Conservation (phyloP, 2,888 invertebrate genomes). For the Acleris laterana region DNA sequence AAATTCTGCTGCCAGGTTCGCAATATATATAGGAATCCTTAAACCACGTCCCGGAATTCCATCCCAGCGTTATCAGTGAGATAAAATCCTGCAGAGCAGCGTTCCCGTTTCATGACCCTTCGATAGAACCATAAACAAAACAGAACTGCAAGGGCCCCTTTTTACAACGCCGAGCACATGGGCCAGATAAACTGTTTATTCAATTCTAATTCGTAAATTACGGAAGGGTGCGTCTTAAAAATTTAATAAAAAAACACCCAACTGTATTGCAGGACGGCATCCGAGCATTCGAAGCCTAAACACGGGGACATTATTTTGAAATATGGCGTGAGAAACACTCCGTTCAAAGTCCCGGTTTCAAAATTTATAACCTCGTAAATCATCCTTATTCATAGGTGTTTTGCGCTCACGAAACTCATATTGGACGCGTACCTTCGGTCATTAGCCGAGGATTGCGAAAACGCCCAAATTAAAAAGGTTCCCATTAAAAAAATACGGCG, state of each 20-base stretch:
- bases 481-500: conserved; percentile 39
- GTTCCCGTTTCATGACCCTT: conserved; percentile 21
- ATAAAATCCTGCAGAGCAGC: conserved; percentile 21
- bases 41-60: conserved; percentile 1
- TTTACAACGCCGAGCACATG: conserved; percentile 20
- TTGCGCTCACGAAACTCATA: conserved; percentile 55
- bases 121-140: conserved; percentile 30
- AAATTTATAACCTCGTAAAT: conserved; percentile 64
- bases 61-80: conserved; percentile 21
- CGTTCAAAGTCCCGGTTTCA: conserved; percentile 53
- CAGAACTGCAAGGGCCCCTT: conserved; percentile 12
- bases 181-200: conserved; percentile 29
- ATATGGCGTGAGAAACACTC: conserved; percentile 61
- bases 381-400: conserved; percentile 63
- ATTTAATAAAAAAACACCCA: conserved; percentile 24
- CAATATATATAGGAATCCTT: neutral
- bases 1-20: neutral
- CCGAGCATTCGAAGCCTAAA: conserved; percentile 50
- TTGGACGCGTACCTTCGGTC: conserved; percentile 43
- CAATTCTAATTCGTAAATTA: conserved; percentile 22
- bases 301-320: conserved; percentile 61
- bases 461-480: conserved; percentile 36
- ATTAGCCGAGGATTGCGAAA: conserved; percentile 41
- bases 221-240: conserved; percentile 28
- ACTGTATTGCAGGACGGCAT: conserved; percentile 29